Conservation (phyloP, 2,888 invertebrate genomes). For the Sepioteuthis lessoniana region DNA sequence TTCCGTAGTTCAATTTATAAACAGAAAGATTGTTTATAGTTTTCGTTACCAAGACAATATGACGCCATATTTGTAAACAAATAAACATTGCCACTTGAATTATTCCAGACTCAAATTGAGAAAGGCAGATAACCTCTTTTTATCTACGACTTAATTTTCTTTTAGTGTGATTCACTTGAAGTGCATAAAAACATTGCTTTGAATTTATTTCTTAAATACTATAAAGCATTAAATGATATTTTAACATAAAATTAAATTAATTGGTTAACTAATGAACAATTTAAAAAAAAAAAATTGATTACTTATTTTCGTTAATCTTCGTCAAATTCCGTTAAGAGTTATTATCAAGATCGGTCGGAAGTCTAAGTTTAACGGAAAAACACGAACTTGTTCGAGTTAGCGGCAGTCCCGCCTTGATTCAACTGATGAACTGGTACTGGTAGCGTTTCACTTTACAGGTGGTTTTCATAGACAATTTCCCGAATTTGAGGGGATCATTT, state of each 20-base stretch:
- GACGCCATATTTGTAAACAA: slow-evolving; percentile 44
- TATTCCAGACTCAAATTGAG: background rate
- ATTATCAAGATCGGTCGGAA: background rate
- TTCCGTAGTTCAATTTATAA: background rate
- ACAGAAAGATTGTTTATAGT: background rate
- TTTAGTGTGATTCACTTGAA: background rate
- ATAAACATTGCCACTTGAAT: background rate
- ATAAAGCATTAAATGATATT: background rate
- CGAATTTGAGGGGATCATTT: background rate
- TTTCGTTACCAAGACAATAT: slow-evolving; percentile 42
- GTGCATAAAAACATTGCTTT: background rate
- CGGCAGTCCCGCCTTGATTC: slow-evolving; percentile 49
- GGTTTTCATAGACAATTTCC: slow-evolving; percentile 35
- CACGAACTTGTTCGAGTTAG: background rate
- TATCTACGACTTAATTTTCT: background rate
- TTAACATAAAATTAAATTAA: background rate
- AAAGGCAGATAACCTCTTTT: background rate
- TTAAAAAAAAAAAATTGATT: background rate
- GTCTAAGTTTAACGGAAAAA: background rate
- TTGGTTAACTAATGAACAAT: background rate
- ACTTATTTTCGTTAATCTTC: background rate
- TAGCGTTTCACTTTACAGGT: slow-evolving; percentile 12
- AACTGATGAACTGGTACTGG: background rate
- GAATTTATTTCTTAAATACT: background rate
- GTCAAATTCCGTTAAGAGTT: background rate